A percentile compares a stretch with the other conserved stretches of the same genome.
Conservation (phyloP, 2,888 invertebrate species). For the Pomacea canaliculata region DNA sequence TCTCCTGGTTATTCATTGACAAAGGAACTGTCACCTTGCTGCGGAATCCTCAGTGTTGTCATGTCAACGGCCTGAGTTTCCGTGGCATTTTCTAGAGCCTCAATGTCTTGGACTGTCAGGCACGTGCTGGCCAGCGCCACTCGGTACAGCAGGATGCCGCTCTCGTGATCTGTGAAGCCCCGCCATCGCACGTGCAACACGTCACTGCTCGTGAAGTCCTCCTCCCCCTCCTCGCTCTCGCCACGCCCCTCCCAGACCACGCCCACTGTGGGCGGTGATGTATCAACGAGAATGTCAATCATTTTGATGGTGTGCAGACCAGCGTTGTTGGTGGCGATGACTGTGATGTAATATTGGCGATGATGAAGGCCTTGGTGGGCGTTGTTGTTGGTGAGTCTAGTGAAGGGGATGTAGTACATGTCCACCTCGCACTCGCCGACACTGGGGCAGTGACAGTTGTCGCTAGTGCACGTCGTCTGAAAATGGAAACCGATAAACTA, state of each 20-base stretch:
- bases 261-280: constrained; percentile 47
- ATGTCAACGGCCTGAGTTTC: constrained; percentile 16
- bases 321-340: constrained; percentile 48
- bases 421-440: constrained; percentile 38
- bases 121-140: constrained; percentile 24
- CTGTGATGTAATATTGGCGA: constrained; percentile 42
- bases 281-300: constrained; percentile 46
- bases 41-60: constrained; percentile 8
- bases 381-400: constrained; percentile 29
- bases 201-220: constrained; percentile 38
- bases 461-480: constrained; percentile 19
- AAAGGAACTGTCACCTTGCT: background rate
- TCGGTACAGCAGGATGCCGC: constrained; percentile 37
- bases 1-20: too few species aligned
- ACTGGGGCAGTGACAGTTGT: constrained; percentile 43
- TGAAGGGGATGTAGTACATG: constrained; percentile 34
- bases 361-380: constrained; percentile 46
- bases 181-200: constrained; percentile 36
- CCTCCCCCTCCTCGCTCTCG: constrained; percentile 30
- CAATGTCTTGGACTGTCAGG: constrained; percentile 17
- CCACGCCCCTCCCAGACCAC: constrained; percentile 42
- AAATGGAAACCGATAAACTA: background rate
- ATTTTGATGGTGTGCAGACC: constrained; percentile 34
- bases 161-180: constrained; percentile 44
- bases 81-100: constrained; percentile 8